Percentiles rank a stretch among this genome's conserved stretches.
These are phyloP conservation scores for Oscheius onirici DNA, from an alignment of 2,888 invertebrate genomes.

Conservation along the genomic window DNA sequence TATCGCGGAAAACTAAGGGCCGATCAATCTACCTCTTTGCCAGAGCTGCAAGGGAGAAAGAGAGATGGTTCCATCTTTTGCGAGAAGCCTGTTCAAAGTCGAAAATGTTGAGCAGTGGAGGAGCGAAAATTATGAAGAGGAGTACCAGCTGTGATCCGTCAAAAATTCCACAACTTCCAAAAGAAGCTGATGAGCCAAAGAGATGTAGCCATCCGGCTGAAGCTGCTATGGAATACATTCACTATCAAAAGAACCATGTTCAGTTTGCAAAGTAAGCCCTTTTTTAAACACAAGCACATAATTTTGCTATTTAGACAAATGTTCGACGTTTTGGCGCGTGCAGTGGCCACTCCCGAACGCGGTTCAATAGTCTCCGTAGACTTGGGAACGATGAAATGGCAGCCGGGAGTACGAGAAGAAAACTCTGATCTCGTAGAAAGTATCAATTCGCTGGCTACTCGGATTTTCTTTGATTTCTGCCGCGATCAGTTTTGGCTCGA, in stretches of 20 bases:
- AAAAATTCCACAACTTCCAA: not conserved
- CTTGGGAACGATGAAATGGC: conserved; percentile 54
- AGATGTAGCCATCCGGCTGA: not conserved
- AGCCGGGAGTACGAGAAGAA: conserved; percentile 41
- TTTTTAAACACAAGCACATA: not conserved
- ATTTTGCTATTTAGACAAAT: conserved; percentile 43
- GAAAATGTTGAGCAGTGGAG: not conserved
- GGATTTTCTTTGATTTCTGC: conserved; percentile 85
- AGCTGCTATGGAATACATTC: conserved; percentile 43
- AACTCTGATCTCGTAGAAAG: conserved; percentile 62
- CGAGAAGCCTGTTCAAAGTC: conserved; percentile 59
- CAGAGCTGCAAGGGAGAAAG: conserved; percentile 87
- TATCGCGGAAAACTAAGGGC: conserved; percentile 34
- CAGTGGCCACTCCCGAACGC: conserved; percentile 38
- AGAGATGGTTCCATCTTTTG: conserved; percentile 81
- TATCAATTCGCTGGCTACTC: conserved; percentile 66
- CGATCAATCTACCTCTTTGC: conserved; percentile 79
- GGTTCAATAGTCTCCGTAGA: conserved; percentile 48
- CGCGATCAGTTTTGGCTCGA: conserved; percentile 80
- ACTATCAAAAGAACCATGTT: conserved; percentile 52
- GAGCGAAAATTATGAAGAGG: conserved; percentile 7
- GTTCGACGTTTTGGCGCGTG: conserved; percentile 35
- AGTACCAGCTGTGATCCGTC: conserved; percentile 16
- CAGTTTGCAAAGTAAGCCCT: conserved; percentile 51
- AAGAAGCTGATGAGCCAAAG: not conserved